Evolutionary conservation across 2,113 vertebrate genomes (phyloP).

Genomic region (Pollachius pollachius): DNA sequence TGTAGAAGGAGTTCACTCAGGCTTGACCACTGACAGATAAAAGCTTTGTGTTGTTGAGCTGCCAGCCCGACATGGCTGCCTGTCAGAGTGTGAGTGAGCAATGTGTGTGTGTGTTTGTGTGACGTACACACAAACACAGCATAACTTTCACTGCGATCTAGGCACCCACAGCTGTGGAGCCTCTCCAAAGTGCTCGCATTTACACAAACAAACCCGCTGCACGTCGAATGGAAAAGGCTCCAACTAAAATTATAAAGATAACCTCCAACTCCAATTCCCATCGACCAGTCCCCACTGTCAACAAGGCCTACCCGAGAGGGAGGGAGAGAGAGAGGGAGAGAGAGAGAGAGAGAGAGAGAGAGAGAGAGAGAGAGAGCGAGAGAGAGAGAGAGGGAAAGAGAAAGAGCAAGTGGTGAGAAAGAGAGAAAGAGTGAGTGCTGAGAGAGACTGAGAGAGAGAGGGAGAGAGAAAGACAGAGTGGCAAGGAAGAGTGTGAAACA

Average conservation of each 20-base stretch:
- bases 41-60: conserved; percentile 76
- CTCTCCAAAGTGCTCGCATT: conserved; percentile 72
- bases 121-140: no score
- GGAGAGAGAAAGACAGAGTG: no score
- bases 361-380: no score
- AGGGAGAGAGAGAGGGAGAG: no score
- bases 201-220: conserved; percentile 67
- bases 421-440: no score
- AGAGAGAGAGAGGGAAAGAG: no score
- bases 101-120: conserved; percentile 35
- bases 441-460: no score
- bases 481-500: no score
- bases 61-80: conserved; percentile 73
- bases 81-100: conserved; percentile 72
- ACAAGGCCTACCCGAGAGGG: no score
- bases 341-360: no score
- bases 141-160: conserved; percentile 53
- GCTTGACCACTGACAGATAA: conserved; percentile 78
- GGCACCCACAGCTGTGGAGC: conserved; percentile 65
- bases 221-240: conserved; percentile 43
- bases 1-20: conserved; percentile 72
- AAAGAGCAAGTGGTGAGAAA: no score
- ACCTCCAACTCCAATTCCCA: conserved; percentile 36
- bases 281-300: no score
- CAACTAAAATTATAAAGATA: conserved; percentile 47